Percentiles rank a stretch among this genome's conserved stretches.
Evolutionary conservation across 2,113 vertebrate genomes (phyloP).

Genomic region (Bucco capensis): DNA sequence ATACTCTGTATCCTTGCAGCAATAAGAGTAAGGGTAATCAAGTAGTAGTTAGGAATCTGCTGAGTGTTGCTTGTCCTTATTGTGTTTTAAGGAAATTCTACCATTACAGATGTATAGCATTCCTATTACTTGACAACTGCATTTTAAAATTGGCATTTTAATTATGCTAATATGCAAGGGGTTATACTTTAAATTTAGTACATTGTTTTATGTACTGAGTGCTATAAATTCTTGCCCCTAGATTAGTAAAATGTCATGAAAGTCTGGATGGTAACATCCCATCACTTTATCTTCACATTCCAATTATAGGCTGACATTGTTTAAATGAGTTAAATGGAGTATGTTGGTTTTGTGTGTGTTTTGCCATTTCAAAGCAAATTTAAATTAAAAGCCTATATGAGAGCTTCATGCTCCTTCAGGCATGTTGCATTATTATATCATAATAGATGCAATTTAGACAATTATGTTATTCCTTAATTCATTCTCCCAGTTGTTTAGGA

Average conservation of each 20-base stretch:
- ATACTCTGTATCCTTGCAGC: not conserved
- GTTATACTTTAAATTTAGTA: conserved; percentile 51
- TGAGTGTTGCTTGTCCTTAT: conserved; percentile 49
- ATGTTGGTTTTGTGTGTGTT: not conserved
- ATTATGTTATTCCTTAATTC: not conserved
- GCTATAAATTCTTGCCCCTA: conserved; percentile 19
- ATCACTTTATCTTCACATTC: not conserved
- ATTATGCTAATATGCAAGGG: conserved; percentile 34
- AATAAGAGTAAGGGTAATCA: conserved; percentile 35
- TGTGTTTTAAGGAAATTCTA: conserved; percentile 30
- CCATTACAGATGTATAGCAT: not conserved
- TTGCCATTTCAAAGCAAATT: conserved; percentile 41
- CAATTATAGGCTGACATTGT: conserved; percentile 41
- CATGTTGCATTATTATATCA: not conserved
- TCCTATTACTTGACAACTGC: conserved; percentile 44
- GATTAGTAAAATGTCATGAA: conserved; percentile 7
- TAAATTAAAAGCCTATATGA: conserved; percentile 22
- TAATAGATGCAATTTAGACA: conserved; percentile 20
- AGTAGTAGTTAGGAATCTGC: conserved; percentile 54
- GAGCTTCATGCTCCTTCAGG: not conserved
- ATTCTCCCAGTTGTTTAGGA: not conserved
- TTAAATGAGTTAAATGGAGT: not conserved
- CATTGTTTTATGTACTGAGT: conserved; percentile 21
- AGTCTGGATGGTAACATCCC: conserved; percentile 9
- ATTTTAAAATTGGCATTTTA: conserved; percentile 47